These are phyloP conservation scores for Hylaeus volcanicus DNA, from an alignment of 1,140 invertebrate species.

Conservation along the genomic window DNA sequence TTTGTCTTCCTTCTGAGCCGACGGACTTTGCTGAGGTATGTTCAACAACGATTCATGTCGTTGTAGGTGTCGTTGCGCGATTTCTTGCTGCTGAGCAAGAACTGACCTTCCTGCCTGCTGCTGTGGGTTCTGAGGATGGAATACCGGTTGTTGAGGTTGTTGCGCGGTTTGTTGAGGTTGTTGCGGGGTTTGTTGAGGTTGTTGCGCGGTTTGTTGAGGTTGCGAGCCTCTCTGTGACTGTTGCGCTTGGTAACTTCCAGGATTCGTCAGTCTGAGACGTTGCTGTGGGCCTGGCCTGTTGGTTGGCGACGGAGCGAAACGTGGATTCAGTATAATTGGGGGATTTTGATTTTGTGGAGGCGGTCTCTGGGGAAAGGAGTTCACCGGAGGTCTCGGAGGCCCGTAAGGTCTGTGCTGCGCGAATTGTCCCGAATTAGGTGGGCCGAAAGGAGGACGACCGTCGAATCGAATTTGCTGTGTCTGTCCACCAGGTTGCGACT, in stretches of 20 bases:
- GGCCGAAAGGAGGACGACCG: conserved; percentile 73
- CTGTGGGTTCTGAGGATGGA: background rate
- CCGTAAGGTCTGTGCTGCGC: conserved; percentile 77
- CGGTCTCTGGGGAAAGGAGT: conserved; percentile 43
- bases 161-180: background rate
- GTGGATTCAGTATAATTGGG: conserved; percentile 32
- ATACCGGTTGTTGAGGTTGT: conserved; percentile 16
- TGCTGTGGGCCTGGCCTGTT: conserved; percentile 31
- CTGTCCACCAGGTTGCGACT: conserved; percentile 57
- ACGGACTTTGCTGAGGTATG: conserved; percentile 22
- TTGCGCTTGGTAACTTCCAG: conserved; percentile 28
- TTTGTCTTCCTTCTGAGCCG: conserved; percentile 28
- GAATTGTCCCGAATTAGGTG: conserved; percentile 65
- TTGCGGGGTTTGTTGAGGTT: conserved; percentile 28
- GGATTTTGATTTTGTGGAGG: conserved; percentile 56
- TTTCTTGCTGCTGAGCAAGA: conserved; percentile 18
- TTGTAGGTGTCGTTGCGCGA: conserved; percentile 13
- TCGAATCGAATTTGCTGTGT: conserved; percentile 76
- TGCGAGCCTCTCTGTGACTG: conserved; percentile 35
- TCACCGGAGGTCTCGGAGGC: conserved; percentile 66
- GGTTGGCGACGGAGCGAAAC: conserved; percentile 34
- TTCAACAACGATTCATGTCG: conserved; percentile 56
- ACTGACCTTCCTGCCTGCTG: background rate
- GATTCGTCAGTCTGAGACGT: conserved; percentile 37
- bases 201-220: background rate